A percentile compares a stretch with the other conserved stretches of the same genome.
These are phyloP conservation scores for Liparis tanakae DNA, from an alignment of 2,797 vertebrate species.

Conservation along the genomic window DNA sequence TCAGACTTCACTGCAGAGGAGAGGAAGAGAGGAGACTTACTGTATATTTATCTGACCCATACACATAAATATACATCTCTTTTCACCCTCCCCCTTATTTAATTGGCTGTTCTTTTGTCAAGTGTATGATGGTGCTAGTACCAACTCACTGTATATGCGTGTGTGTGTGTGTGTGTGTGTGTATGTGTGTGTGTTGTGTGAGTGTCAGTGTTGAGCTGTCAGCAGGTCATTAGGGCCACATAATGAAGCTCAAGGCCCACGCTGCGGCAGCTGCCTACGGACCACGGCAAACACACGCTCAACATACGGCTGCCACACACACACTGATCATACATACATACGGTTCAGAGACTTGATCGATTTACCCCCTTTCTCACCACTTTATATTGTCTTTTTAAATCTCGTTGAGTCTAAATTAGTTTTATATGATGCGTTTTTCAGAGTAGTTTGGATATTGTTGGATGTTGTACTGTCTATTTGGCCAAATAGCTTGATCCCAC, in stretches of 20 bases:
- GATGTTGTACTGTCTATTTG: background rate
- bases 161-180: constrained; percentile 41
- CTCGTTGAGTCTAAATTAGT: background rate
- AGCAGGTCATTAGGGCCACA: constrained; percentile 96
- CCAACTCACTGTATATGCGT: constrained; percentile 35
- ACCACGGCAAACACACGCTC: constrained; percentile 74
- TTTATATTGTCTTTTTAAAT: constrained; percentile 21
- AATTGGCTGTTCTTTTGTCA: constrained; percentile 72
- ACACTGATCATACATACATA: constrained; percentile 69
- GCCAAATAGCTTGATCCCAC: background rate
- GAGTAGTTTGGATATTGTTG: background rate
- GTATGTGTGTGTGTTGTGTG: constrained; percentile 46
- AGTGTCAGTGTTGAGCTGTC: constrained; percentile 78
- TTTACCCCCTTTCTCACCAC: constrained; percentile 17
- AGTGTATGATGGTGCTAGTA: constrained; percentile 51
- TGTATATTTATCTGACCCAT: constrained; percentile 35
- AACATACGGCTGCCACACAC: constrained; percentile 64
- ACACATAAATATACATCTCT: constrained; percentile 60
- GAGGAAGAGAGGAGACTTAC: constrained; percentile 19
- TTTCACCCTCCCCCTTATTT: constrained; percentile 44
- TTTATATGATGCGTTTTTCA: background rate
- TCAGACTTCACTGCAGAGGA: constrained; percentile 71
- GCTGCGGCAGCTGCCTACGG: constrained; percentile 90
- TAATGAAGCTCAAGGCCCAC: constrained; percentile 90
- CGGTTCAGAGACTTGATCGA: constrained; percentile 52